phyloP scores from a whole-genome alignment of 2,113 vertebrate genomes.

The Anguilla japonica region DNA sequence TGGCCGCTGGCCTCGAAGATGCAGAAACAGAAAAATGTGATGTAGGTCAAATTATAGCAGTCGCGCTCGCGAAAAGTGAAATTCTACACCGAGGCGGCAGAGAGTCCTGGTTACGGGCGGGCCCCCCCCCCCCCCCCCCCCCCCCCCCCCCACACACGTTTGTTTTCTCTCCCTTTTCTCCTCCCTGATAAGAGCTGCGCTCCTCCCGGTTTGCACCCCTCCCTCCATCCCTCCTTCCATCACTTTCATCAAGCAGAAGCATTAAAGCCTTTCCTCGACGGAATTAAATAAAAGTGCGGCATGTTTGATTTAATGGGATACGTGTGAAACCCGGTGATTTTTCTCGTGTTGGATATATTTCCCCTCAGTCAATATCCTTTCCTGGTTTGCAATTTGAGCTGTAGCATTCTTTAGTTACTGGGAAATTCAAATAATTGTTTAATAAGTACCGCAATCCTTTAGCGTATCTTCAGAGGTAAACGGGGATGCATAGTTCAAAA shows the following conservation, averaged over 20 bases:
- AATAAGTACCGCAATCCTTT: conserved; percentile 12
- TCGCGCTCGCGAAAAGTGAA: conserved; percentile 74
- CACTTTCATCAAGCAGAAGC: neutral
- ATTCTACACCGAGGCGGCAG: conserved; percentile 80
- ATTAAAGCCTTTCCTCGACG: neutral
- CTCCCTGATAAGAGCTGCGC: conserved; percentile 40
- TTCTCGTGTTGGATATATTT: neutral
- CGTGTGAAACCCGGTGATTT: neutral
- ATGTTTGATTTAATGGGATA: neutral
- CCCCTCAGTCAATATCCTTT: neutral
- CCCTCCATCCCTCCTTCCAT: neutral
- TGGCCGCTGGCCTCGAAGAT: conserved; percentile 90
- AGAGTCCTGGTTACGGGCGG: conserved; percentile 81
- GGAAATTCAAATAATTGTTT: conserved; percentile 18
- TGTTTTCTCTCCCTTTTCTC: conserved; percentile 29
- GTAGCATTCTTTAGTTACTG: neutral
- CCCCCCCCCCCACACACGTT: neutral
- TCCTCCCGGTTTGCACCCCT: neutral
- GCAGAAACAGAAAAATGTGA: conserved; percentile 89
- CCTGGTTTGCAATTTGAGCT: neutral
- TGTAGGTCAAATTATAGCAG: conserved; percentile 92
- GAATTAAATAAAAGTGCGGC: neutral
- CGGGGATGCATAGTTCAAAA: conserved; percentile 24
- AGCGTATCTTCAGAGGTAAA: conserved; percentile 15
- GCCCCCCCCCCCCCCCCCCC: neutral